These are phyloP conservation scores for Acrocephalus kingi DNA, from an alignment of 2,113 vertebrate species.

Conservation along the genomic window DNA sequence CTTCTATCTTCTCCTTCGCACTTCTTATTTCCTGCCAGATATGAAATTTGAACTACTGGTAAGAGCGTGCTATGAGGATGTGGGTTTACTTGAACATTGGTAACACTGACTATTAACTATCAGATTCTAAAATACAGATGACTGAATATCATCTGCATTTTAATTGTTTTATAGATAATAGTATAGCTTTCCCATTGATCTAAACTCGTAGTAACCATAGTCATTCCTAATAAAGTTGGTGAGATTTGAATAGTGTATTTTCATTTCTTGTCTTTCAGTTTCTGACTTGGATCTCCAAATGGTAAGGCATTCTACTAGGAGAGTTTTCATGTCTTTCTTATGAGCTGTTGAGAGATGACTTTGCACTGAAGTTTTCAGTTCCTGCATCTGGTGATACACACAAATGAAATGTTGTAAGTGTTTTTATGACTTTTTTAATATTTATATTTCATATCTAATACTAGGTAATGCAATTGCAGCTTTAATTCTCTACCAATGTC, in stretches of 20 bases:
- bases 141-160: not conserved
- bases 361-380: not conserved
- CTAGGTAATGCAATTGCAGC: not conserved
- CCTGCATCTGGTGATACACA: not conserved
- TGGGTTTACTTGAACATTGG: not conserved
- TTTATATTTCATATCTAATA: not conserved
- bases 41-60: not conserved
- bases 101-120: not conserved
- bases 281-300: not conserved
- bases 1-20: not conserved
- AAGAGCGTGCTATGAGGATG: not conserved
- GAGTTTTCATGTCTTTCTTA: not conserved
- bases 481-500: not conserved
- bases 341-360: not conserved
- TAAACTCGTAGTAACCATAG: not conserved
- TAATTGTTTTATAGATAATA: not conserved
- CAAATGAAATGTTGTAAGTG: not conserved
- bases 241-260: not conserved
- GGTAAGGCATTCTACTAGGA: not conserved
- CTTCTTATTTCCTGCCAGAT: not conserved
- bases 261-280: slow-evolving; percentile 3
- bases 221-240: not conserved
- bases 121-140: not conserved
- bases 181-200: not conserved
- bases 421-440: not conserved